Evolutionary conservation across 2,888 invertebrate species (phyloP), one percentile per base, ranked within the genome.

Genomic region (Agrochola litura): DNA sequence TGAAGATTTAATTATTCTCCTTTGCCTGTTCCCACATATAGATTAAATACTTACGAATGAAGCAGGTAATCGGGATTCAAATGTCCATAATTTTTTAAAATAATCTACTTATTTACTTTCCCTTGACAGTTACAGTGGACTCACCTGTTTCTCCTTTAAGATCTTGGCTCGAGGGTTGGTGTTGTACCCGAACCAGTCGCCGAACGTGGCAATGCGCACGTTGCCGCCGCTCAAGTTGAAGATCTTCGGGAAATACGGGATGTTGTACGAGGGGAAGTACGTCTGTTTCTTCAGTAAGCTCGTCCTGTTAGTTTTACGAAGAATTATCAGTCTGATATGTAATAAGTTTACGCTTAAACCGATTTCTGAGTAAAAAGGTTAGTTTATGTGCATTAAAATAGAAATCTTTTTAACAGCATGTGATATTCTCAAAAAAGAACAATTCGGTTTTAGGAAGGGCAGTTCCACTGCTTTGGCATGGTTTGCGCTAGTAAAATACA

Each of bases 251-350:
- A 97, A 98, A 92, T 96, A 97, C 86, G 98, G 97, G 83, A 97
- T 96, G 93, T 98, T 98, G 96, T 98, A 98, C 84, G 98, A 98
- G 25, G 98, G 97, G 97, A 97, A 98, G 93, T 98, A 98, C 0
- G 91, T 81, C 25, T 88, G 82, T 2, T 82, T 75, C 60, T 87
- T 81, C 12, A 96, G 89, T n/a, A 88, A 67, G 0, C 84, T 78
- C 16, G 96, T 96, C 70, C 96, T 96, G 89, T 8, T 58, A 8
- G 49, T 9, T 19, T 78, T 30, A 54, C 14, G 3, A 1, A 66
- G n/a, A 77, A 56, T 14, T 22, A n/a, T 30, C 12, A 37, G 12
- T 67, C 14, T 41, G 43, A 6, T 41, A 41, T n/a, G n/a, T 63
- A 22, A 49, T 63, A 22, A 49, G 22, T 52, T 52, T 52, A 41